Evolutionary conservation across 2,113 vertebrate species (phyloP).

Genomic region (Pygoscelis antarcticus): DNA sequence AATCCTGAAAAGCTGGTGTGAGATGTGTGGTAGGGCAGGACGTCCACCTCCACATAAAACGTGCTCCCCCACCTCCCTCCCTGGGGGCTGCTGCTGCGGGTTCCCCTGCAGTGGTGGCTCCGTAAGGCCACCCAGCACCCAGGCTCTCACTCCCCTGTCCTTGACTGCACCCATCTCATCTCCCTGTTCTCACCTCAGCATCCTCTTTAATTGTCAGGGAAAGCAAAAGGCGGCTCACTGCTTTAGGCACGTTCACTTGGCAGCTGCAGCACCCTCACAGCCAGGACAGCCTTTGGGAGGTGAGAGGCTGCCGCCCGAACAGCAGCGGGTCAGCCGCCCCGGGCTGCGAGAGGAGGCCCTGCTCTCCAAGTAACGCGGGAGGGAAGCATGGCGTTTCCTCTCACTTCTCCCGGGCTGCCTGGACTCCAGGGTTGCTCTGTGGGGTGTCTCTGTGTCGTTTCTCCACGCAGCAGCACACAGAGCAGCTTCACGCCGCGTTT

Average conservation of each 20-base stretch:
- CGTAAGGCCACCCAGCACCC: not conserved
- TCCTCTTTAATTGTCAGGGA: not conserved
- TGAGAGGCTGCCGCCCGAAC: rapidly evolving
- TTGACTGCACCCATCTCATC: not conserved
- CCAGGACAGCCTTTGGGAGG: not conserved
- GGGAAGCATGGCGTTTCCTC: not conserved
- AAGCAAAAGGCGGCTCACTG: not conserved
- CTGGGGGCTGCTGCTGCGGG: not conserved
- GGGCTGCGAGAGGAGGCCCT: not conserved
- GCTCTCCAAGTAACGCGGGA: rapidly evolving
- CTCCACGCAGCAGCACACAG: not conserved
- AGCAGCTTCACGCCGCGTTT: not conserved
- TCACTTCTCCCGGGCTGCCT: not conserved
- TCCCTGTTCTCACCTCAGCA: not conserved
- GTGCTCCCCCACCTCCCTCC: no score
- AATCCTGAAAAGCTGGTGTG: not conserved
- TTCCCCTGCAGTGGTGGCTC: not conserved
- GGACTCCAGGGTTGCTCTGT: not conserved
- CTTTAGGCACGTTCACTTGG: rapidly evolving
- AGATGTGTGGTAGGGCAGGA: not conserved
- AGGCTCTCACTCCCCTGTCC: no score
- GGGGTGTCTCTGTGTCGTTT: not conserved
- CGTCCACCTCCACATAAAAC: rapidly evolving
- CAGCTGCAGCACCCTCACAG: not conserved
- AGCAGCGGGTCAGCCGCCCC: not conserved